phyloP scores from a whole-genome alignment of 2,888 invertebrate genomes.

The Drosophila rellima region DNA sequence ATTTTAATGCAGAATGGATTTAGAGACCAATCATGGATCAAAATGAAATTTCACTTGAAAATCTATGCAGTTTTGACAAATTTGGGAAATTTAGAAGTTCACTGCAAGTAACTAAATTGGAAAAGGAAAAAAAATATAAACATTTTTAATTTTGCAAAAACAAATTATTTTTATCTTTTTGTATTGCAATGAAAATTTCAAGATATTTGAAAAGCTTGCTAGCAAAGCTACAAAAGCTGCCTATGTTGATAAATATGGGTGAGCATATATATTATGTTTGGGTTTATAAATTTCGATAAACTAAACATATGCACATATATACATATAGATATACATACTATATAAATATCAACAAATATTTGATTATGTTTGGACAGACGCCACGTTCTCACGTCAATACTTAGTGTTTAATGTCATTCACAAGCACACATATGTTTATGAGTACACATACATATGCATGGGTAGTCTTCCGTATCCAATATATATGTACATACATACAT shows the following conservation, averaged over 20 bases:
- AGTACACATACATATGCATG: neutral
- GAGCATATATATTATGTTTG: neutral
- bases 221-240: constrained; percentile 35
- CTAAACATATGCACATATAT: neutral
- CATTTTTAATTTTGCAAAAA: no score
- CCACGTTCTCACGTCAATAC: constrained; percentile 31
- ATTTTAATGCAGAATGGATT: no score
- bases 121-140: no score
- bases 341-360: constrained; percentile 8
- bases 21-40: no score
- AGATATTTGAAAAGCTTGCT: constrained; percentile 4
- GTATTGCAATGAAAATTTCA: no score
- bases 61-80: no score
- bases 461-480: constrained; percentile 41
- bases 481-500: neutral
- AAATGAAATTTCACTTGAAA: no score
- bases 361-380: constrained; percentile 9
- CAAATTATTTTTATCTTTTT: no score
- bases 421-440: neutral
- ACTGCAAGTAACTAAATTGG: no score
- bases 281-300: constrained; percentile 12
- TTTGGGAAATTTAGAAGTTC: no score
- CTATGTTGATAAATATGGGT: constrained; percentile 7
- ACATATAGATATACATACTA: constrained; percentile 4
- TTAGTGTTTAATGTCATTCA: constrained; percentile 14